Evolutionary conservation across 2,888 invertebrate genomes (phyloP).

Genomic region (Limnephilus lunatus): DNA sequence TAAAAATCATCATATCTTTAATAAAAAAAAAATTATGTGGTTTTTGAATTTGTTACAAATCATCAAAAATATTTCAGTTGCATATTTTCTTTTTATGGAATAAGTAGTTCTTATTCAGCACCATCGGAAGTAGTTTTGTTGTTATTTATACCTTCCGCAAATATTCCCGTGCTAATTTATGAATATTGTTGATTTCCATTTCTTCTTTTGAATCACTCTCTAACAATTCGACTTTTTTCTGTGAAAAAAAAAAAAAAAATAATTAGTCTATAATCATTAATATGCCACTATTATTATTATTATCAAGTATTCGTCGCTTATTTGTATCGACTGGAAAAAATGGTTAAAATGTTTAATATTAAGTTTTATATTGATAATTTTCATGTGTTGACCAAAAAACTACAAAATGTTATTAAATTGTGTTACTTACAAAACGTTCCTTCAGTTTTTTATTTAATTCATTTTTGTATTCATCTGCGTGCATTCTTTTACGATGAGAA

Average conservation of each 20-base stretch:
- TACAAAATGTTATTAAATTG: background rate
- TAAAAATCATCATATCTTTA: background rate
- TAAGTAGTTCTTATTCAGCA: background rate
- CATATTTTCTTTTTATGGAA: background rate
- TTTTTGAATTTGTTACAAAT: background rate
- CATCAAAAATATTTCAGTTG: background rate
- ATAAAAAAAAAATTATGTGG: too few species aligned
- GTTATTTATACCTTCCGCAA: conserved; percentile 22
- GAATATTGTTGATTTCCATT: conserved; percentile 39
- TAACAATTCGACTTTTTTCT: conserved; percentile 50
- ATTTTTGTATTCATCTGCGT: conserved; percentile 48
- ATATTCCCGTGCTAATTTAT: conserved; percentile 54
- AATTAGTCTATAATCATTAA: background rate
- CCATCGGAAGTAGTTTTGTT: background rate
- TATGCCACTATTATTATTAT: background rate
- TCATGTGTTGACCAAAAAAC: background rate
- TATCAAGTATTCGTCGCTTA: background rate
- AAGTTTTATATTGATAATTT: background rate
- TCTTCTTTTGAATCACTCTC: conserved; percentile 12
- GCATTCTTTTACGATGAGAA: conserved; percentile 59
- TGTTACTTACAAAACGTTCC: conserved; percentile 30
- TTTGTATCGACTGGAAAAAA: background rate
- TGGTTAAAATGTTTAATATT: background rate
- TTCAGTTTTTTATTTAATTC: conserved; percentile 32
- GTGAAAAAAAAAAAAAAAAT: conserved; percentile 29